These are phyloP conservation scores for Archips crataeganus DNA, from an alignment of 2,888 invertebrate genomes.

Conservation along the genomic window DNA sequence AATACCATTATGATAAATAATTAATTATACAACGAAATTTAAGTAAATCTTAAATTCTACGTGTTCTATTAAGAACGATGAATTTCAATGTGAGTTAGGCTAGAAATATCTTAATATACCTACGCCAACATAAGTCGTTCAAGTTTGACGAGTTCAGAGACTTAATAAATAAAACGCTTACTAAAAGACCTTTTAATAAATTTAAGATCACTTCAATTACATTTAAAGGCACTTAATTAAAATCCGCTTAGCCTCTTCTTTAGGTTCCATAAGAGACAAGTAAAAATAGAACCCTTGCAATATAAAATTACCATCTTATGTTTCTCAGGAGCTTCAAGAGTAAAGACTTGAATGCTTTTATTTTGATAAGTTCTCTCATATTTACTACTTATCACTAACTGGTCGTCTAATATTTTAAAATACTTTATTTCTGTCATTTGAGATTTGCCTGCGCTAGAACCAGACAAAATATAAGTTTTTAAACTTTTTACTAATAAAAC, in stretches of 20 bases:
- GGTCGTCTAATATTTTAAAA: no score
- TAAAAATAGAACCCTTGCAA: not conserved
- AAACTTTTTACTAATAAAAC: no score
- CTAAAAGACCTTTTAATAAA: slow-evolving; percentile 11
- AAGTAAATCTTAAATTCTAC: not conserved
- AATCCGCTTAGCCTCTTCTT: slow-evolving; percentile 8
- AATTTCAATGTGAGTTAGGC: no score
- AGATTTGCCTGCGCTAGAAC: no score
- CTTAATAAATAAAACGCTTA: slow-evolving; percentile 3
- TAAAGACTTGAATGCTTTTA: no score
- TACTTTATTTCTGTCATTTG: no score
- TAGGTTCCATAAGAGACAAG: not conserved
- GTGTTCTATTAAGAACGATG: not conserved
- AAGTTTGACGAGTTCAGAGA: slow-evolving; percentile 7
- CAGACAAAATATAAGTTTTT: no score
- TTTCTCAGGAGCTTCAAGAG: not conserved
- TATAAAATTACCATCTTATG: not conserved
- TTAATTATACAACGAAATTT: not conserved
- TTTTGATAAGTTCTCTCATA: no score
- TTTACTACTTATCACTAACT: no score
- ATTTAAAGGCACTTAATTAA: slow-evolving; percentile 6
- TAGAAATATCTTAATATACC: not conserved
- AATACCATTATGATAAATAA: no score
- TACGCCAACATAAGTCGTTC: not conserved
- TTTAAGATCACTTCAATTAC: slow-evolving; percentile 10